phyloP scores from a whole-genome alignment of 2,888 invertebrate genomes.

The Parnassius apollo region DNA sequence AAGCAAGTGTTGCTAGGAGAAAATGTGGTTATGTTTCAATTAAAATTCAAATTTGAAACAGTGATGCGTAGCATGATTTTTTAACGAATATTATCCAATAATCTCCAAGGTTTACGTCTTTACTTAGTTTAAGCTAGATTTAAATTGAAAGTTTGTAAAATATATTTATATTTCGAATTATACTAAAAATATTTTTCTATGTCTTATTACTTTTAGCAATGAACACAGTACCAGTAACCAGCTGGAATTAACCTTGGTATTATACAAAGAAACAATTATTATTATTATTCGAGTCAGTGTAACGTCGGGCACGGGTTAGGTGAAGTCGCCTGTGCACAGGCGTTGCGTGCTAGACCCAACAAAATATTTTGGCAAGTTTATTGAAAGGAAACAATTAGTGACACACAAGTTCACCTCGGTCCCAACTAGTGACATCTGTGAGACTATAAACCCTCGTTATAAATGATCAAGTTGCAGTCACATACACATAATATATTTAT shows the following conservation, averaged over 20 bases:
- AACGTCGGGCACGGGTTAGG: too few species aligned
- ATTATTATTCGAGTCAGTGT: background rate
- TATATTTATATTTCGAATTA: conserved; percentile 66
- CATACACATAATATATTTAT: too few species aligned
- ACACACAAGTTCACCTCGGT: too few species aligned
- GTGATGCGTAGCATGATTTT: background rate
- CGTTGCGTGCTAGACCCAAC: too few species aligned
- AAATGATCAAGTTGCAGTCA: too few species aligned
- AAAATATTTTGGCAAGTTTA: too few species aligned
- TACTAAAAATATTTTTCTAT: conserved; percentile 43
- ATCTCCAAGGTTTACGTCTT: background rate
- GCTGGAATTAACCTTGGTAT: too few species aligned
- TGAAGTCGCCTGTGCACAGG: too few species aligned
- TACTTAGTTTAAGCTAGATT: conserved; percentile 30
- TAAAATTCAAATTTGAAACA: background rate
- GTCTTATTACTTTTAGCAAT: background rate
- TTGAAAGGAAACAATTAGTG: too few species aligned
- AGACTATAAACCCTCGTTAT: too few species aligned
- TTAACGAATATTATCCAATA: background rate
- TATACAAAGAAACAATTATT: background rate
- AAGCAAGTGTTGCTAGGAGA: background rate
- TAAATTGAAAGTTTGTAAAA: conserved; percentile 53
- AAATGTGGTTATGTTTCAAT: background rate
- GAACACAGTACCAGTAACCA: too few species aligned
- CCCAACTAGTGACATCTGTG: too few species aligned